These are phyloP conservation scores for Physella acuta DNA, from an alignment of 1,140 invertebrate species.

Conservation along the genomic window DNA sequence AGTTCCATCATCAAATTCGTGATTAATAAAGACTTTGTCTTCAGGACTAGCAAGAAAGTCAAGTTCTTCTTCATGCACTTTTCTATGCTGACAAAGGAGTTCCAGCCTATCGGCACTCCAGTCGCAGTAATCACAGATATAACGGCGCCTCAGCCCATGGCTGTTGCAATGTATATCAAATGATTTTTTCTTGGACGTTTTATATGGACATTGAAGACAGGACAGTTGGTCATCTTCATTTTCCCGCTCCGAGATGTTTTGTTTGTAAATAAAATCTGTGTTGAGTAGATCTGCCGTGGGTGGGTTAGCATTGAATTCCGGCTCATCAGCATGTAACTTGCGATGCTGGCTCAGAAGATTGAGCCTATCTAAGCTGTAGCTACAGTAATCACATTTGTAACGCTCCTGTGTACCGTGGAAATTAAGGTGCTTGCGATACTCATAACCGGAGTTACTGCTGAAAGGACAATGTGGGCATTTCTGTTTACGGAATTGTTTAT, in stretches of 20 bases:
- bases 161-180: conserved; percentile 47
- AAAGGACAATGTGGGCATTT: conserved; percentile 44
- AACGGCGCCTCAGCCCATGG: conserved; percentile 47
- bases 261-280: conserved; percentile 11
- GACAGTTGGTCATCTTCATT: conserved; percentile 14
- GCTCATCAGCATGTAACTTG: conserved; percentile 36
- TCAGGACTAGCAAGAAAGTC: conserved; percentile 39
- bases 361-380: conserved; percentile 42
- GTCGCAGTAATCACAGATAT: conserved; percentile 54
- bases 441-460: conserved; percentile 36
- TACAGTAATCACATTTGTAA: conserved; percentile 46
- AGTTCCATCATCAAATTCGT: conserved; percentile 42
- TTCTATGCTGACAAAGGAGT: conserved; percentile 49
- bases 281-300: conserved; percentile 32
- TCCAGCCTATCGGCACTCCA: conserved; percentile 51
- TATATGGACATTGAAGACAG: conserved; percentile 49
- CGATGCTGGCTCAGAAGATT: conserved; percentile 39
- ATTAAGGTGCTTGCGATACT: conserved; percentile 38
- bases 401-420: conserved; percentile 36
- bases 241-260: neutral
- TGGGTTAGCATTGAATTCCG: conserved; percentile 32
- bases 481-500: conserved; percentile 33
- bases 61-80: conserved; percentile 42
- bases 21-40: conserved; percentile 47
- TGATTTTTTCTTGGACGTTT: conserved; percentile 40